Conservation (phyloP, 2,888 invertebrate species). For the Leptothorax acervorum region DNA sequence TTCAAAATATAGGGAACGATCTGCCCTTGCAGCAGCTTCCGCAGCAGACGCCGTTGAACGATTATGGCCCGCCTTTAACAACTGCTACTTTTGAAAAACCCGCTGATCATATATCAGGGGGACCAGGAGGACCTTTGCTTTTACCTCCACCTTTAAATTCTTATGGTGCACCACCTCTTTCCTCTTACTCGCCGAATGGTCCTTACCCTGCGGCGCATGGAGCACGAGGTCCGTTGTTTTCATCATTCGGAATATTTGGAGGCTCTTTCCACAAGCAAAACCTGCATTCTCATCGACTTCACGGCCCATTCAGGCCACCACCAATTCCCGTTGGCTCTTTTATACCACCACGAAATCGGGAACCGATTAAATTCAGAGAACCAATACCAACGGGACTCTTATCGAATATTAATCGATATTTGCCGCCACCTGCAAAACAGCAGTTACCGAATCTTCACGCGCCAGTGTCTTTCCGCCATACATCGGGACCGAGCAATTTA, state of each 20-base stretch:
- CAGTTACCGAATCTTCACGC: constrained; percentile 76
- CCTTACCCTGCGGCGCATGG: constrained; percentile 84
- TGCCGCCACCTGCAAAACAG: constrained; percentile 79
- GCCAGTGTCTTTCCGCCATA: constrained; percentile 76
- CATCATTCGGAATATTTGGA: constrained; percentile 74
- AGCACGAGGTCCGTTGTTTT: constrained; percentile 83
- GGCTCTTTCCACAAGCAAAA: constrained; percentile 83
- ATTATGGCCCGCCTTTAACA: constrained; percentile 68
- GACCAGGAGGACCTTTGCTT: constrained; percentile 52
- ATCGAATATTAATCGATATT: constrained; percentile 86
- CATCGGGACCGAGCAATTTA: constrained; percentile 58
- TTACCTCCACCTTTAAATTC: constrained; percentile 70
- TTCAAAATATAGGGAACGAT: constrained; percentile 67
- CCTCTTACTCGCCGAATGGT: constrained; percentile 82
- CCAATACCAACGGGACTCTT: constrained; percentile 90
- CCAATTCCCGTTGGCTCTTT: constrained; percentile 75
- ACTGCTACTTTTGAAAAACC: constrained; percentile 83
- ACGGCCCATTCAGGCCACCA: constrained; percentile 68
- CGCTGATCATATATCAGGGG: constrained; percentile 76
- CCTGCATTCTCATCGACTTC: constrained; percentile 66
- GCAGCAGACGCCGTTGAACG: constrained; percentile 60
- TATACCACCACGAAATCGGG: constrained; percentile 79
- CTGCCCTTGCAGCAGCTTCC: constrained; percentile 75
- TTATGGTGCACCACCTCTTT: constrained; percentile 78
- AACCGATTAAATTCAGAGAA: constrained; percentile 91